Evolutionary conservation across 2,797 vertebrate genomes (phyloP), one percentile per base, ranked within the genome.

Genomic region (Labroides dimidiatus): DNA sequence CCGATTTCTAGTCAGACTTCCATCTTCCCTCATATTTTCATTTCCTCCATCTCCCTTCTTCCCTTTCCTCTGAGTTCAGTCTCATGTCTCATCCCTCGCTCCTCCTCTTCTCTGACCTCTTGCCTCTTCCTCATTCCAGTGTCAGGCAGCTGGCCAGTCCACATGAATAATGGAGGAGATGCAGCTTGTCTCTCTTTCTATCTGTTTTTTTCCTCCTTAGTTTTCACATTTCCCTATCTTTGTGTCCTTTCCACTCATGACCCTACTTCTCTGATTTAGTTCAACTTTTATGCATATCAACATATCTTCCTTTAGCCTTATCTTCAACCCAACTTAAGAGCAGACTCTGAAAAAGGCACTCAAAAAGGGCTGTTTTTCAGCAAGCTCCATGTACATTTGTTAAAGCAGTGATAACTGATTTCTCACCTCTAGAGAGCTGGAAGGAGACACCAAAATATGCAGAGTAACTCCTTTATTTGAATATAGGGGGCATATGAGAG

Each of bases 111-210:
- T 33, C 61, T 86, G 80, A 85, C 85, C 76, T 82, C 75, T 81
- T 72, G 63, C 74, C 50, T 72, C 67, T 77, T 52, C 65, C 64
- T 83, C 57, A 66, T 75, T 85, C 61, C 51, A 59, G n/a, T 81
- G 78, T 86, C 86, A 89, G 76, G 47, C 74, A 77, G 72, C 54
- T 78, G 55, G 65, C 69, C 69, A 63, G 17, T 59, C 37, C 4
- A 1, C 37, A 87, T 90, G 79, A 87, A 90, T 91, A 87, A 87
- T 87, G 64, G 72, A 91, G 64, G 47, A 83, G 67, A 78, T 63
- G 64, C 71, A 76, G 58, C 49, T 57, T 44, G 69, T 63, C 47
- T 60, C 16, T 50, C 30, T 37, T 13, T 55, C 78, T 80, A 1
- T 39, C 37, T 67, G 23, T 71, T 67, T 62, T 58, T 45, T 55